These are phyloP conservation scores for Hyles vespertilio DNA, from an alignment of 1,140 invertebrate genomes.

Conservation along the genomic window DNA sequence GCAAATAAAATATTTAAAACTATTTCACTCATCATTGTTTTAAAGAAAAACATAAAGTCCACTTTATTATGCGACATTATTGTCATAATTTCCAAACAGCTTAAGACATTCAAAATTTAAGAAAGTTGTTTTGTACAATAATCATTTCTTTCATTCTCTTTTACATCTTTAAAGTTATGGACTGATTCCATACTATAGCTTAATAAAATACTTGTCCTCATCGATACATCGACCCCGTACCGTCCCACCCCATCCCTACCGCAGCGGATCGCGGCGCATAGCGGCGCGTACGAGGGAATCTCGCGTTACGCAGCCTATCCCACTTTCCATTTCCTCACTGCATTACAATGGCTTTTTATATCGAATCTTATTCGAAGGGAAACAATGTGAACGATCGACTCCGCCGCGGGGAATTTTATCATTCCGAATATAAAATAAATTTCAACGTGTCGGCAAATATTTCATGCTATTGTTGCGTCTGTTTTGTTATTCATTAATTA, in stretches of 20 bases:
- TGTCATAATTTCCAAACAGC: too few relatives aligned
- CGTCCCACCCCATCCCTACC: slow-evolving; percentile 42
- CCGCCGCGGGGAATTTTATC: slow-evolving; percentile 10
- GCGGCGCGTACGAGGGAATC: slow-evolving; percentile 51
- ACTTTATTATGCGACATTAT: too few relatives aligned
- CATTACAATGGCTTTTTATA: slow-evolving; percentile 51
- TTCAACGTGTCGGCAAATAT: background rate
- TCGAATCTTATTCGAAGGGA: slow-evolving; percentile 22
- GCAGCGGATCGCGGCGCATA: slow-evolving; percentile 46
- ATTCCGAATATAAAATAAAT: slow-evolving; percentile 11
- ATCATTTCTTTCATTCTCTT: too few relatives aligned
- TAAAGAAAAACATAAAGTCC: too few relatives aligned
- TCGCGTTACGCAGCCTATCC: slow-evolving; percentile 52
- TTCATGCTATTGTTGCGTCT: background rate
- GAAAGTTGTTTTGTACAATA: too few relatives aligned
- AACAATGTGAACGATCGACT: slow-evolving; percentile 28
- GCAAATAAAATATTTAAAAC: too few relatives aligned
- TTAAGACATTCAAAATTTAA: too few relatives aligned
- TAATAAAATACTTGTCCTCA: too few relatives aligned
- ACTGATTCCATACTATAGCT: too few relatives aligned
- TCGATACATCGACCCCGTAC: background rate
- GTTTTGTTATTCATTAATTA: too few relatives aligned
- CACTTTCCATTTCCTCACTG: slow-evolving; percentile 59
- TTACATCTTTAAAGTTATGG: too few relatives aligned
- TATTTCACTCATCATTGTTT: too few relatives aligned